Evolutionary conservation across 2,888 invertebrate species (phyloP), one percentile per base, ranked within the genome.

Genomic region (Clivina fossor): DNA sequence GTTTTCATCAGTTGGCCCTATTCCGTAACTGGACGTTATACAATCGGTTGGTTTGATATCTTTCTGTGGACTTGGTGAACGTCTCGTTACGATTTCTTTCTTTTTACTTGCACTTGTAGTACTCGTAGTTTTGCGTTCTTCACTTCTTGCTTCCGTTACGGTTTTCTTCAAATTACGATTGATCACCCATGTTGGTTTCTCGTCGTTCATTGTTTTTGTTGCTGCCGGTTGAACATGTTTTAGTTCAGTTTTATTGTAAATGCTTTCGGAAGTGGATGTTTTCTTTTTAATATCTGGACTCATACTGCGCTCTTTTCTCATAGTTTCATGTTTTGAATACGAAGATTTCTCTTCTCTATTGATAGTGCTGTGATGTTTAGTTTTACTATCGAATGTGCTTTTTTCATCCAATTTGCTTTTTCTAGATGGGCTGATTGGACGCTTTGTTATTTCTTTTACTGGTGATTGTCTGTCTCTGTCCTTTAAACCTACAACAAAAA

Each of bases 11-110:
- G 86, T 83, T 19, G 90, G 90, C 0, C 90, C 90, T 1, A 88
- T 86, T 1, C 90, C 90, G 70, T 90, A 90, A 69, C 88, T 86
- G 1, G 89, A 89, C 2, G 86, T 89, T 56, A 90, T 85, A 20
- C 81, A 81, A 68, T 88, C 86, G 0, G 78, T 78, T 1, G 80
- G 77, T 65, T 70, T 67, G 2, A 65, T 56, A 46, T 74, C 72
- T 56, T 69, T 69, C 2, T 63, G 59, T 1, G 67, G 67, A 66
- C 65, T 78, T 70, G 54, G 75, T 63, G 51, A 75, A 69, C 58
- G 70, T 16, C 37, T 35, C 28, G 28, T 13, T 67, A 64, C 28
- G 24, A 50, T 58, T 77, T 73, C 18, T 55, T 62, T 61, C 56
- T 58, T 67, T 15, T 58, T 65, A 8, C 53, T 48, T 1, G 58